phyloP scores from a whole-genome alignment of 2,888 invertebrate genomes.

The Eurois occulta region DNA sequence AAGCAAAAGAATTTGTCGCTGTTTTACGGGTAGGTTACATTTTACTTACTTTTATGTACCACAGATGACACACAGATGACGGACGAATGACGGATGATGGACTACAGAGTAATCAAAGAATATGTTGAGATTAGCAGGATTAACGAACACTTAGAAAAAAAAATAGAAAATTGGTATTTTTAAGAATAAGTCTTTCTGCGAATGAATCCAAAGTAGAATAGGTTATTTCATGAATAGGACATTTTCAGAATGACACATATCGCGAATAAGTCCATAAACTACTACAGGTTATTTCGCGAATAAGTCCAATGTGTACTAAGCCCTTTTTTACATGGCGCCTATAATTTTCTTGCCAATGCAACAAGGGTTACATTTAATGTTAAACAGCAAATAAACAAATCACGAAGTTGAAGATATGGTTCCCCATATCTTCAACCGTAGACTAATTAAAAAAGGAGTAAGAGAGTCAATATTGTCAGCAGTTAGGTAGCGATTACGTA shows the following conservation, averaged over 20 bases:
- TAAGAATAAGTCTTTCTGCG: no score
- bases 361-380: not conserved
- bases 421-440: no score
- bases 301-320: no score
- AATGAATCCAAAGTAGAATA: no score
- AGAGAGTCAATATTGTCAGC: not conserved
- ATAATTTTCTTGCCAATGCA: not conserved
- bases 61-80: no score
- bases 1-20: conserved; percentile 95
- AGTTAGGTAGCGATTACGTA: not conserved
- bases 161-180: no score
- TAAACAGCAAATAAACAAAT: not conserved
- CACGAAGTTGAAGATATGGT: not conserved
- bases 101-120: not conserved
- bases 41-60: not conserved
- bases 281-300: no score
- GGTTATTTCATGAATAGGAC: no score
- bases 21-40: conserved; percentile 93
- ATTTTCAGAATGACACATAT: no score
- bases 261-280: no score
- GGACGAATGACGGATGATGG: no score
- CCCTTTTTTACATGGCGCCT: not conserved
- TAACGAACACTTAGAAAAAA: no score
- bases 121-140: not conserved
- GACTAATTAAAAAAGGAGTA: not conserved